A percentile compares a stretch with the other conserved stretches of the same genome.
phyloP scores from a whole-genome alignment of 2,888 invertebrate genomes.

The Calephelis perditalis region DNA sequence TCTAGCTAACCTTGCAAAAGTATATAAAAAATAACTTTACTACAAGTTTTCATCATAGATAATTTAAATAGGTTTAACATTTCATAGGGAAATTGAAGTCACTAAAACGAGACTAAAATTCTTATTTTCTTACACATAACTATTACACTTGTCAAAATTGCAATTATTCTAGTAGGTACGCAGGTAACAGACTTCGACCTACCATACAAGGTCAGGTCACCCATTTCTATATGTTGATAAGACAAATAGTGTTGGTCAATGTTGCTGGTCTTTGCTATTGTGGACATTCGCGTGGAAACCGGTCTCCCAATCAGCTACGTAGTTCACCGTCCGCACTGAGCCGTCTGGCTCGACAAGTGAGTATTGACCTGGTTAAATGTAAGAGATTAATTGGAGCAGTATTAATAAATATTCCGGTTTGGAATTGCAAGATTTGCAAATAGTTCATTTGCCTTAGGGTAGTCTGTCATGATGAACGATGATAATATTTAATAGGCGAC shows the following conservation, averaged over 20 bases:
- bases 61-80: too few species aligned
- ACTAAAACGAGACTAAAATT: constrained; percentile 6
- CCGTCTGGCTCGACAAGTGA: constrained; percentile 86
- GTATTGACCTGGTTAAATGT: constrained; percentile 73
- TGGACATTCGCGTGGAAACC: constrained; percentile 86
- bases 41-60: too few species aligned
- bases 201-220: constrained; percentile 3
- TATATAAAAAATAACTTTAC: too few species aligned
- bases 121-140: neutral
- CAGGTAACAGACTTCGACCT: neutral
- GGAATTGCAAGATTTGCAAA: too few species aligned
- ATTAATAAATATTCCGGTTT: too few species aligned
- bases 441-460: too few species aligned
- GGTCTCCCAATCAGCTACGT: constrained; percentile 87
- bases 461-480: too few species aligned
- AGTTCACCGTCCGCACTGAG: constrained; percentile 85
- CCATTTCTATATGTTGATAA: neutral
- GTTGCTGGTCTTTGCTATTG: constrained; percentile 79
- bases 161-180: neutral
- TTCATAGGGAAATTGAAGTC: neutral
- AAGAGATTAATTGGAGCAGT: constrained; percentile 14
- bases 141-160: neutral
- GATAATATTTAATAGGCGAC: too few species aligned
- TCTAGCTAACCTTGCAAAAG: too few species aligned
- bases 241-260: constrained; percentile 36